Evolutionary conservation across 2,888 invertebrate genomes (phyloP), one percentile per base, ranked within the genome.

Genomic region (Melanargia galathea): DNA sequence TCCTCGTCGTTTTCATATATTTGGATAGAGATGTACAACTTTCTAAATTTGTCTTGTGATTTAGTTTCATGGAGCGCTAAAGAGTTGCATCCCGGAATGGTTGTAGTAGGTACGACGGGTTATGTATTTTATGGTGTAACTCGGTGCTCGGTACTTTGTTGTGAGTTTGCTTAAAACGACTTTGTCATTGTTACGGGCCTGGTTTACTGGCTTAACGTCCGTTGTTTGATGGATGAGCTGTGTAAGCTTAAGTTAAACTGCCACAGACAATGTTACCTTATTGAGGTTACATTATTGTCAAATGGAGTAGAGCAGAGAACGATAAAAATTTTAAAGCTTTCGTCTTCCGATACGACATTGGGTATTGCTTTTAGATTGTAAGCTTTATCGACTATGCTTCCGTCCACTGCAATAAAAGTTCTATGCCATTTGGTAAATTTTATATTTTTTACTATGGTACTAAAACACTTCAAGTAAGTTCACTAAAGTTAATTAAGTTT

Each of bases 11-110:
- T 16, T 54, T 35, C 48, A 46, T 35, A 33, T 40, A 10, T 54
- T 45, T 18, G 59, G 60, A 69, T 13, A 63, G 60, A 63, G 69
- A 69, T 60, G 35, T 49, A 22, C 45, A n/a, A 51, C 60, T 60
- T 56, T 66, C 66, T 64, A 64, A 66, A 62, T 62, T 62, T 62
- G 46, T 64, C 51, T 59, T 38, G 59, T 64, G 56, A 66, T 64
- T 64, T 62, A 52, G 61, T 60, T 64, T 63, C 55, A 64, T 64
- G 49, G 66, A 46, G 60, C 62, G 64, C 65, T 64, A 62, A 55
- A 65, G 62, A 60, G 55, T 43, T 64, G 65, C 67, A 65, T 67
- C 69, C 61, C 63, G 51, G 43, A 35, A 66, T 56, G 24, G 24
- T 11, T 40, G 16, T 7, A 40, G 40, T 16, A 18, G n/a, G 26